Evolutionary conservation across 2,797 vertebrate genomes (phyloP).

Genomic region (Enteromius paludinosus): DNA sequence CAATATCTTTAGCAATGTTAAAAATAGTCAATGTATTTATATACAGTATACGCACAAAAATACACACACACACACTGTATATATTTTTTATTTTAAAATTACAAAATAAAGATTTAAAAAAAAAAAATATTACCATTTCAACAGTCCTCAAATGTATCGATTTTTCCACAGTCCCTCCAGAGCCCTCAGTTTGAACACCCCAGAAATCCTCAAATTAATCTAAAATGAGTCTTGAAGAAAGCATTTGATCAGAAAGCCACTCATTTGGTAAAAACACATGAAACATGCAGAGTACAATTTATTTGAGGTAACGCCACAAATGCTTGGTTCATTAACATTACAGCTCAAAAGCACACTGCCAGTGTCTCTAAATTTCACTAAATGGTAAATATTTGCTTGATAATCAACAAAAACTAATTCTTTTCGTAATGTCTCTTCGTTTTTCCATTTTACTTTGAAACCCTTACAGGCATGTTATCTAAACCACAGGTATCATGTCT

Average conservation of each 20-base stretch:
- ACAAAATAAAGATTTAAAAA: too few species aligned
- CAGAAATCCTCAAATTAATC: neutral
- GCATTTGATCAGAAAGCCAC: neutral
- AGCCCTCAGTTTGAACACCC: neutral
- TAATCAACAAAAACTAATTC: neutral
- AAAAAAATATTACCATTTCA: too few species aligned
- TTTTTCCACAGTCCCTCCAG: neutral
- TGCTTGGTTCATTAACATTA: neutral
- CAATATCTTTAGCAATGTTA: too few species aligned
- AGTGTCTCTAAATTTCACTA: neutral
- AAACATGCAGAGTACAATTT: neutral
- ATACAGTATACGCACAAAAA: too few species aligned
- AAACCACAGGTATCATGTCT: conserved; percentile 47
- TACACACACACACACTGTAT: too few species aligned
- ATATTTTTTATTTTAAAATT: too few species aligned
- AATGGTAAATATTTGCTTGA: neutral
- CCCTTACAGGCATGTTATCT: neutral
- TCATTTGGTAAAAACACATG: neutral
- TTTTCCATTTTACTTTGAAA: conserved; percentile 5
- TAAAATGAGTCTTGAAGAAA: neutral
- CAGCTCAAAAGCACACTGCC: neutral
- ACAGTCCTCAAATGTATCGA: neutral
- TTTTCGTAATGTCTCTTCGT: neutral
- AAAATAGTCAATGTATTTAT: too few species aligned
- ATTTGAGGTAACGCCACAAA: neutral